Base-by-base conservation (phyloP, 2,113 vertebrate species). In the Ariopsis seemanni region DNA sequence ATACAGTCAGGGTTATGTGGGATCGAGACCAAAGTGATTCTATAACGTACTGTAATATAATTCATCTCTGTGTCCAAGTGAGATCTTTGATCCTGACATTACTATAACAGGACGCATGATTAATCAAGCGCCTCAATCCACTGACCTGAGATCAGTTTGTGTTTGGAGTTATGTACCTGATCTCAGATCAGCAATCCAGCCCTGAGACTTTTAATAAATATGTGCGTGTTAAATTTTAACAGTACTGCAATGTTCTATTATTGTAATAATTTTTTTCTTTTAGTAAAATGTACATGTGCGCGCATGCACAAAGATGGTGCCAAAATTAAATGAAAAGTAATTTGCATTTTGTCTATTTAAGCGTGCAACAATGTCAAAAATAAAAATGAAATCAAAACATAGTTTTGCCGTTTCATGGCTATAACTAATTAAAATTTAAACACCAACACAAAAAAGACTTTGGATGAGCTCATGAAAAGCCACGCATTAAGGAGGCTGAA, bases 211-310 rank as follows among this genome's bases (percentile, higher is more conserved):
- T 17, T 72, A 2, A 52, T 48, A 50, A 25, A 25, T 10, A 48
- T 22, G 1, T 18, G 30, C 12, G 7, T 50, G 50, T 75, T 75
- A 50, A 53, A n/a, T n/a, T 60, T 72, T 62, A 74, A 77, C 25
- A 27, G 27, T n/a, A 10, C 10, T 85, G 77, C 77, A 87, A 11
- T 52, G 55, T 84, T 12, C 18, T 15, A 57, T 78, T 14, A 81
- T 78, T 84, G 55, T 83, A 90, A 90, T 93, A 89, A 91, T 92
- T 75, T 18, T 1, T 90, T 90, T 53, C 7, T 53, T 53, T 53
- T 53, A 62, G 0, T 5, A 48, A 17, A 89, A 5, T 69, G 62
- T 63, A 11, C 25, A 11, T 63, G 62, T 63, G 62, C 42, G 42
- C 3, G 42, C 3, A 42, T 8, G 18, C 58, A 15, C 55, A 1